Evolutionary conservation across 2,113 vertebrate genomes (phyloP).

Genomic region (Strix uralensis): DNA sequence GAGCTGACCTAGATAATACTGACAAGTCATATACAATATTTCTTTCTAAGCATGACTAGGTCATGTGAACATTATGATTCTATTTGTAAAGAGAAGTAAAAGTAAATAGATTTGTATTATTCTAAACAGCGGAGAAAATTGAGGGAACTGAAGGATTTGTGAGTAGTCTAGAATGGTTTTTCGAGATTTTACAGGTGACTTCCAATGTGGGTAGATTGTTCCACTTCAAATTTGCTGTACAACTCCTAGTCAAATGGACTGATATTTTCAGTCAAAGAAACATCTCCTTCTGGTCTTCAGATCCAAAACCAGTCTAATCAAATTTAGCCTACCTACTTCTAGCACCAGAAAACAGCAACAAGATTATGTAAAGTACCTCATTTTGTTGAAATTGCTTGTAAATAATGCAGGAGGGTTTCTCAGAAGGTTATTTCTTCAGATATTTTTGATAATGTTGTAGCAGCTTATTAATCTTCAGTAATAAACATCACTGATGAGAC

Average conservation of each 20-base stretch:
- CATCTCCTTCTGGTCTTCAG: background rate
- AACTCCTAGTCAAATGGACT: background rate
- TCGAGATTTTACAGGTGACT: background rate
- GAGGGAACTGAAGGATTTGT: background rate
- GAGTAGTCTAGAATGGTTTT: background rate
- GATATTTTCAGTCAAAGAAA: background rate
- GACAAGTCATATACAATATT: background rate
- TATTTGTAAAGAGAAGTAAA: background rate
- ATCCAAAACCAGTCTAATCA: background rate
- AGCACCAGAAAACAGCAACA: background rate
- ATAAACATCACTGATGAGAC: background rate
- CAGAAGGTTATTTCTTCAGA: background rate
- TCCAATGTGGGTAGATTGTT: background rate
- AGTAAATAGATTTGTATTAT: background rate
- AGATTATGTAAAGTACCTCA: background rate
- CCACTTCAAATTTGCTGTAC: background rate
- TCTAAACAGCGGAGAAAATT: background rate
- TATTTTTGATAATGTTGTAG: background rate
- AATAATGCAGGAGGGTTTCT: background rate
- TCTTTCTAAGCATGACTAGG: background rate
- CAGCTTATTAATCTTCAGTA: background rate
- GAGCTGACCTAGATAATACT: background rate
- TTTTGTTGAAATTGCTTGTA: background rate
- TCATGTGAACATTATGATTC: background rate
- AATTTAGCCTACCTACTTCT: background rate